These are phyloP conservation scores for Nothocercus julius DNA, from an alignment of 2,113 vertebrate genomes.

Conservation along the genomic window DNA sequence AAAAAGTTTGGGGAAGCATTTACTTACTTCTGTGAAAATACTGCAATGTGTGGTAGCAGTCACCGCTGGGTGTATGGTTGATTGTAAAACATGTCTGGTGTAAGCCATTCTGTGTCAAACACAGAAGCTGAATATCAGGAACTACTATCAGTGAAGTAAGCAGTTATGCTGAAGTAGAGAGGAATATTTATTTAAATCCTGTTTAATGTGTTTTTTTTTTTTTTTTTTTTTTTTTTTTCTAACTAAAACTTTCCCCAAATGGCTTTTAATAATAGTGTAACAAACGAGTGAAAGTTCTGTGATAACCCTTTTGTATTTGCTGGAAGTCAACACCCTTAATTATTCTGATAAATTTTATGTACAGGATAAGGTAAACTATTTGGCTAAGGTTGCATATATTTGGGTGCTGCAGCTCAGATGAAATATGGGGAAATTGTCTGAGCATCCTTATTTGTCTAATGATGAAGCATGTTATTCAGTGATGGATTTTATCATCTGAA, in stretches of 20 bases:
- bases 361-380: not conserved
- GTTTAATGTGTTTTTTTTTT: not conserved
- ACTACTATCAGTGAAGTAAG: not conserved
- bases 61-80: not conserved
- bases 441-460: not conserved
- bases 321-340: not conserved
- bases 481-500: not conserved
- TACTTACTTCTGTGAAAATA: not conserved
- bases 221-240: not conserved
- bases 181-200: not conserved
- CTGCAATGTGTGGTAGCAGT: not conserved
- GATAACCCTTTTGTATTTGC: not conserved
- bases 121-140: not conserved
- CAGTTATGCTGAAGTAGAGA: not conserved
- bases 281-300: not conserved
- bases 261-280: not conserved
- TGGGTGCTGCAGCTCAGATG: not conserved
- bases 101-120: not conserved
- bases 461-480: not conserved
- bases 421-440: not conserved
- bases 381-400: not conserved
- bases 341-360: not conserved
- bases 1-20: not conserved
- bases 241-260: not conserved
- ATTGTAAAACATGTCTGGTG: not conserved